Conservation (phyloP, 2,888 invertebrate species). For the Adineta ricciae region DNA sequence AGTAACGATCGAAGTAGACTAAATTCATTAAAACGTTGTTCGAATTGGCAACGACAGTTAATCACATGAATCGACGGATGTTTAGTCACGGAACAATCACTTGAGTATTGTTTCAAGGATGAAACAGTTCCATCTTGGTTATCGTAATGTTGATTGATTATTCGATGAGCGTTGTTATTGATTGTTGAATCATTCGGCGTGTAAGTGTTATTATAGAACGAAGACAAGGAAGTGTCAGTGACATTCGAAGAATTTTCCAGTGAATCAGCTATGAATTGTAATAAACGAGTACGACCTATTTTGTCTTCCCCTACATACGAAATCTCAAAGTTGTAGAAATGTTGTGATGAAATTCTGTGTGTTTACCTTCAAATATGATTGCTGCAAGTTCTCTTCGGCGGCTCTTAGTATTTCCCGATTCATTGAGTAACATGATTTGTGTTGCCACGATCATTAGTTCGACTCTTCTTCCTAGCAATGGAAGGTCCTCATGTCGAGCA, state of each 20-base stretch:
- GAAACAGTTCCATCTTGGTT: not conserved
- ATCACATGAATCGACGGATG: not conserved
- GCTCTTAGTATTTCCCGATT: not conserved
- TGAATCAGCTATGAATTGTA: not conserved
- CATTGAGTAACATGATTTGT: slow-evolving; percentile 7
- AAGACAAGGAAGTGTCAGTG: not conserved
- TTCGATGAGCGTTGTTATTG: not conserved
- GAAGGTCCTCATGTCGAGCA: not conserved
- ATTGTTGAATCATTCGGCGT: not conserved
- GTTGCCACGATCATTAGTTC: slow-evolving; percentile 16
- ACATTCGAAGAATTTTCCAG: not conserved
- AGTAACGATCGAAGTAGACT: not conserved
- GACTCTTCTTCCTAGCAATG: slow-evolving; percentile 6
- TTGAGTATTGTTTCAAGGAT: not conserved
- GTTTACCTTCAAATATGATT: not conserved
- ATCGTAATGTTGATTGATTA: no score
- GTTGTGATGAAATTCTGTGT: no score
- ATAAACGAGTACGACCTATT: not conserved
- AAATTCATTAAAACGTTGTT: not conserved
- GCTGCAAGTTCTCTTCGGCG: not conserved
- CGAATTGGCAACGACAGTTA: not conserved
- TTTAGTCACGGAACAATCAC: not conserved
- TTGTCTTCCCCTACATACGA: not conserved
- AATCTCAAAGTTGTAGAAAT: no score
- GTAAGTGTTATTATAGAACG: not conserved